Conservation (phyloP, 2,888 invertebrate species). For the Criorhina ranunculi region DNA sequence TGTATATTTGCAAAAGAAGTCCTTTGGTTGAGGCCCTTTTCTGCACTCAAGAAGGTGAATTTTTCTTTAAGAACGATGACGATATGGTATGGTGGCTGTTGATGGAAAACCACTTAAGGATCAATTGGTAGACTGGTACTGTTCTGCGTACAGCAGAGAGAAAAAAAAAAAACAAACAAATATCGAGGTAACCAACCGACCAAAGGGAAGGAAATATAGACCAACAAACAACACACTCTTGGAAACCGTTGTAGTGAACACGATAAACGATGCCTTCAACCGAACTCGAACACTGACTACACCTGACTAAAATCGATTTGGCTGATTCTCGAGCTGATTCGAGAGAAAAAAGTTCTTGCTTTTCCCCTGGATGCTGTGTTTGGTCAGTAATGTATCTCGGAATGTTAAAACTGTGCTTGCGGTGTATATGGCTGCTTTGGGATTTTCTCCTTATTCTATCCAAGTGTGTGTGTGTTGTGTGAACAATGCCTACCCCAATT, state of each 20-base stretch:
- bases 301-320: conserved; percentile 77
- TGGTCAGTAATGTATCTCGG: conserved; percentile 69
- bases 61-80: conserved; percentile 4
- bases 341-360: conserved; percentile 45
- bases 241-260: conserved; percentile 69
- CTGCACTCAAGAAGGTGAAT: conserved; percentile 16
- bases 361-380: conserved; percentile 67
- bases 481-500: conserved; percentile 37
- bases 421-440: background rate
- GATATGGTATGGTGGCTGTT: background rate
- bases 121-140: conserved; percentile 5
- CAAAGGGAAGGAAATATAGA: conserved; percentile 21
- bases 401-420: conserved; percentile 15
- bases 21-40: conserved; percentile 39
- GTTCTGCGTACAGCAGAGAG: background rate
- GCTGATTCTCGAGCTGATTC: conserved; percentile 48
- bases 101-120: conserved; percentile 29
- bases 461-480: background rate
- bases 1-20: background rate
- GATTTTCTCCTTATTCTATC: conserved; percentile 8
- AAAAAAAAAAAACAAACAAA: background rate
- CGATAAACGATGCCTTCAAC: conserved; percentile 64
- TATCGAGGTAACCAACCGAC: conserved; percentile 31
- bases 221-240: conserved; percentile 45
- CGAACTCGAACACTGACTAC: conserved; percentile 76